phyloP scores from a whole-genome alignment of 2,797 vertebrate species.

The Liparis tanakae region DNA sequence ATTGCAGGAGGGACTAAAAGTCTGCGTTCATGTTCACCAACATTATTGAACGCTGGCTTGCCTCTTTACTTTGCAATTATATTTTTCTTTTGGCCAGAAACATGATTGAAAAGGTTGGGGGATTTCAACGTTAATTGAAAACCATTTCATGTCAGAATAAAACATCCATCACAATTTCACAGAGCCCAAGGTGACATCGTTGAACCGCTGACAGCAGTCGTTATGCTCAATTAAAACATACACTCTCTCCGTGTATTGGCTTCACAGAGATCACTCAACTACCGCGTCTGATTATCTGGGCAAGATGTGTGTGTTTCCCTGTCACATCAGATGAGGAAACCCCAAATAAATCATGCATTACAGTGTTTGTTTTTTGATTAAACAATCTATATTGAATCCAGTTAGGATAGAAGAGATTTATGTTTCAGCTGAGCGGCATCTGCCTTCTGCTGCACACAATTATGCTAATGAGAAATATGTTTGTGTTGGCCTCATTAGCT shows the following conservation, averaged over 20 bases:
- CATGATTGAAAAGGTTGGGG: background rate
- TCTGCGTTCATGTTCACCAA: background rate
- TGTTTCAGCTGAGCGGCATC: background rate
- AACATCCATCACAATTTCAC: background rate
- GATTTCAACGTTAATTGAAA: background rate
- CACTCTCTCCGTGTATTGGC: background rate
- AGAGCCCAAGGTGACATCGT: too few species aligned
- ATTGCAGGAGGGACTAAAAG: too few species aligned
- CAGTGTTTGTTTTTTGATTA: background rate
- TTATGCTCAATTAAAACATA: background rate
- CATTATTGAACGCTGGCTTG: background rate
- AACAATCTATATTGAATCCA: background rate
- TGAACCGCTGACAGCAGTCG: background rate
- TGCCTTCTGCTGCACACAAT: background rate
- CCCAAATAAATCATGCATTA: background rate
- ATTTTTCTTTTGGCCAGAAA: background rate
- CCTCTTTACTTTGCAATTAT: background rate
- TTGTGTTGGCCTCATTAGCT: slow-evolving; percentile 1
- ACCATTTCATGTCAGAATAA: background rate
- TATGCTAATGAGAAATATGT: background rate
- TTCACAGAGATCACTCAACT: background rate
- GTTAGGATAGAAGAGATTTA: background rate
- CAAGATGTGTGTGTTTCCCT: slow-evolving; percentile 1
- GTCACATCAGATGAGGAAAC: background rate
- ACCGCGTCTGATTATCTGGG: background rate